Percentiles rank a stretch among this genome's conserved stretches.
These are phyloP conservation scores for Metopia argyrocephala DNA, from an alignment of 2,888 invertebrate genomes.

Conservation along the genomic window DNA sequence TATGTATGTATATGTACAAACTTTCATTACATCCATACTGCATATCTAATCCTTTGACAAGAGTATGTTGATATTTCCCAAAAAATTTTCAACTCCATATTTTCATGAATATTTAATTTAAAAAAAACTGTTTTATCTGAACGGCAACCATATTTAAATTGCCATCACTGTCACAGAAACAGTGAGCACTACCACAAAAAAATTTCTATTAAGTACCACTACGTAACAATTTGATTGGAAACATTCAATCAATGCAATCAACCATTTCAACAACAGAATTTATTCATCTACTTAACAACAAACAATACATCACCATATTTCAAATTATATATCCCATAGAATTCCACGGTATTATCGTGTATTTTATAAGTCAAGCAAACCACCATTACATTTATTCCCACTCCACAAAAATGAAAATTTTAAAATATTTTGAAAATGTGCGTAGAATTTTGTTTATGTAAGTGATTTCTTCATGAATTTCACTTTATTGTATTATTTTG, in stretches of 20 bases:
- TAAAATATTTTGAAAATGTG: constrained; percentile 7
- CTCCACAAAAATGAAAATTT: neutral
- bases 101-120: too few relatives aligned
- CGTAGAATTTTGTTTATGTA: constrained; percentile 31
- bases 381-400: constrained; percentile 25
- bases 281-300: constrained; percentile 9
- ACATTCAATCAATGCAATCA: constrained; percentile 54
- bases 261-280: constrained; percentile 36
- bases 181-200: neutral
- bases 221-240: constrained; percentile 54
- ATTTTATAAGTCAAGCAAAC: neutral
- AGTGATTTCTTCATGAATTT: constrained; percentile 1
- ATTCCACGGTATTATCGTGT: neutral
- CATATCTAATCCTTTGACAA: too few relatives aligned
- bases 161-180: neutral
- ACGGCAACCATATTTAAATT: constrained; percentile 1
- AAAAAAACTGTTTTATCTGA: too few relatives aligned
- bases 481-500: neutral
- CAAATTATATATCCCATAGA: constrained; percentile 12
- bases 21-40: too few relatives aligned
- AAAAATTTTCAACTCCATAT: too few relatives aligned
- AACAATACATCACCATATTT: constrained; percentile 39
- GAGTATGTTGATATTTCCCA: too few relatives aligned
- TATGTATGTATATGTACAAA: too few relatives aligned
- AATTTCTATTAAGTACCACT: constrained; percentile 48